Conservation (phyloP, 1,140 invertebrate species). For the Tetraneura akinire region DNA sequence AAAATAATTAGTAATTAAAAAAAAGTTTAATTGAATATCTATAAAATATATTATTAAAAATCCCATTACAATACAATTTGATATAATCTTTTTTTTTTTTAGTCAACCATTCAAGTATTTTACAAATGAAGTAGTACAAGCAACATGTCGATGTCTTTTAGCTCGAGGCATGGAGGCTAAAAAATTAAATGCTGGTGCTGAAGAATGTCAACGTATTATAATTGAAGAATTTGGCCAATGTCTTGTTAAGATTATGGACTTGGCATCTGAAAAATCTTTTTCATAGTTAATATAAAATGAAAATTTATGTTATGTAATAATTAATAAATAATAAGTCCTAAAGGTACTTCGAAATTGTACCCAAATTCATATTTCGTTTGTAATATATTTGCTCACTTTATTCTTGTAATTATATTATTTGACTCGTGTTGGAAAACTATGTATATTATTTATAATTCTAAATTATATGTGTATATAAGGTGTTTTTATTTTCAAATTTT, state of each 20-base stretch:
- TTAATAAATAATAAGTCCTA: too few species aligned
- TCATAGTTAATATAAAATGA: slow-evolving; percentile 17
- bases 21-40: too few species aligned
- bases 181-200: slow-evolving; percentile 67
- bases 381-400: slow-evolving; percentile 16
- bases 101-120: slow-evolving; percentile 82
- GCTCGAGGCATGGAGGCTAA: slow-evolving; percentile 82
- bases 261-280: slow-evolving; percentile 61
- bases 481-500: slow-evolving; percentile 51
- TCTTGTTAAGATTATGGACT: slow-evolving; percentile 87
- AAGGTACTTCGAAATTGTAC: not conserved
- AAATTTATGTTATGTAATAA: too few species aligned
- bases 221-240: slow-evolving; percentile 95
- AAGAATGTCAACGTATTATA: slow-evolving; percentile 80
- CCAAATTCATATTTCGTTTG: slow-evolving; percentile 1
- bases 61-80: too few species aligned
- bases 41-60: too few species aligned
- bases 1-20: too few species aligned
- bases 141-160: slow-evolving; percentile 91
- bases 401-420: slow-evolving; percentile 11
- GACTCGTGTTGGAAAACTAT: slow-evolving; percentile 12
- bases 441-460: slow-evolving; percentile 7
- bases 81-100: slow-evolving; percentile 47
- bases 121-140: slow-evolving; percentile 91
- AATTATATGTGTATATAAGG: slow-evolving; percentile 2